phyloP scores from a whole-genome alignment of 2,797 vertebrate genomes.

The Manis crassicaudata region DNA sequence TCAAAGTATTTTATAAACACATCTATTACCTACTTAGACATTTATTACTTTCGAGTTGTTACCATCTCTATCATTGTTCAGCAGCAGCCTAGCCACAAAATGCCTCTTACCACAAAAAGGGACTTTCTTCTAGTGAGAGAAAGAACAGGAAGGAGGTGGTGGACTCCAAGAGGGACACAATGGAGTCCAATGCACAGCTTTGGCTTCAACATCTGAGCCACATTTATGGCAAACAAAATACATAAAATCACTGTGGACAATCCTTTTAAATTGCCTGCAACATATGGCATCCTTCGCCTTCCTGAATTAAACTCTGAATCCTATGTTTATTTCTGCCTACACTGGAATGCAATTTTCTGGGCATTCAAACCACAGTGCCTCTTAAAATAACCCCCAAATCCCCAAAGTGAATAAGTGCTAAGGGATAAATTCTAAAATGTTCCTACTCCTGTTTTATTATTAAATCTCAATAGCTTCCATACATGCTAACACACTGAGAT shows the following conservation, averaged over 20 bases:
- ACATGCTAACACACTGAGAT: neutral
- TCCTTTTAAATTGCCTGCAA: neutral
- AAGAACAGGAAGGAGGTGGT: neutral
- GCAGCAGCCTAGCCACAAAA: neutral
- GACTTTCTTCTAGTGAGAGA: neutral
- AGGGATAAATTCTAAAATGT: neutral
- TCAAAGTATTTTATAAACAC: slow-evolving; percentile 1
- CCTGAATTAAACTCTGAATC: neutral
- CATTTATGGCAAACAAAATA: neutral
- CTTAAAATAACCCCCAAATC: slow-evolving; percentile 35
- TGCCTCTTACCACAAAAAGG: neutral
- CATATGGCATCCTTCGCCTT: neutral
- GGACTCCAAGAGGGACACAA: neutral
- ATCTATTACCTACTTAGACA: neutral
- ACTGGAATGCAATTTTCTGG: neutral
- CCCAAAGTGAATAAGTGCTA: neutral
- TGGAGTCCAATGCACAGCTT: neutral
- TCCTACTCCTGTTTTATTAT: slow-evolving; percentile 5
- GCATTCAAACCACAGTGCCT: slow-evolving; percentile 26
- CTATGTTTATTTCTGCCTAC: neutral
- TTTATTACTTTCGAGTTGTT: neutral
- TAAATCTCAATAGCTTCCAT: neutral
- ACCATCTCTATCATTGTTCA: neutral
- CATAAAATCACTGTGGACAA: slow-evolving; percentile 1
- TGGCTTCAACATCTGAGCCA: neutral